Conservation (phyloP, 1,140 invertebrate species). For the Leguminivora glycinivorella region DNA sequence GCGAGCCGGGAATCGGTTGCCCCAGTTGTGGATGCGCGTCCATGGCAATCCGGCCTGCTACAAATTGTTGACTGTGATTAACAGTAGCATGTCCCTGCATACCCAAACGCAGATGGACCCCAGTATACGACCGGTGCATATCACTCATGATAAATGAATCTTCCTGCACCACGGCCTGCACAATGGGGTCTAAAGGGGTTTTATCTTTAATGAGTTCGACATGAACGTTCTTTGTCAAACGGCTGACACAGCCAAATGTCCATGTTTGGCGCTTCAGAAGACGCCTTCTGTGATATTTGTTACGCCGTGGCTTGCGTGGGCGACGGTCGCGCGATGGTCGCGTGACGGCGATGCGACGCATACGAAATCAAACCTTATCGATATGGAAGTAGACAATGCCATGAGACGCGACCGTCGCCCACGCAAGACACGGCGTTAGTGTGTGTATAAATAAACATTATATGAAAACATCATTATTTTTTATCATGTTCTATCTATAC, state of each 20-base stretch:
- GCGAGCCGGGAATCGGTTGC: not conserved
- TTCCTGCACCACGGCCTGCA: not conserved
- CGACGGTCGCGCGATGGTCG: too few species aligned
- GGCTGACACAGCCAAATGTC: not conserved
- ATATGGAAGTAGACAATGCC: too few species aligned
- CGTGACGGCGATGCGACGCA: too few species aligned
- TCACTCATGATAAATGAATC: constrained; percentile 14
- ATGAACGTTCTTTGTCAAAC: not conserved
- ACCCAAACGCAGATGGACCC: constrained; percentile 6
- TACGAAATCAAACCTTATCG: too few species aligned
- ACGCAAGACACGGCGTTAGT: too few species aligned
- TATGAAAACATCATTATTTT: too few species aligned
- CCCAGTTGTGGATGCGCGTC: not conserved
- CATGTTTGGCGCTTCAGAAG: too few species aligned
- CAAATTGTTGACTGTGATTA: not conserved
- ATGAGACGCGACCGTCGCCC: too few species aligned
- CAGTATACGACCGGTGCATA: constrained; percentile 15
- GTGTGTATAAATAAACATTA: too few species aligned
- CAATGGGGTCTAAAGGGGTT: not conserved
- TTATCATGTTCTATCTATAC: too few species aligned
- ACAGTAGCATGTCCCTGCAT: constrained; percentile 7
- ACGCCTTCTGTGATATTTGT: too few species aligned
- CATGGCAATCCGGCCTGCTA: not conserved
- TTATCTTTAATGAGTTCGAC: not conserved
- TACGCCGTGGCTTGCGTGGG: too few species aligned